Percentiles rank a stretch among this genome's conserved stretches.
Evolutionary conservation across 2,888 invertebrate genomes (phyloP).

Genomic region (Drosophila quasianomalipes): DNA sequence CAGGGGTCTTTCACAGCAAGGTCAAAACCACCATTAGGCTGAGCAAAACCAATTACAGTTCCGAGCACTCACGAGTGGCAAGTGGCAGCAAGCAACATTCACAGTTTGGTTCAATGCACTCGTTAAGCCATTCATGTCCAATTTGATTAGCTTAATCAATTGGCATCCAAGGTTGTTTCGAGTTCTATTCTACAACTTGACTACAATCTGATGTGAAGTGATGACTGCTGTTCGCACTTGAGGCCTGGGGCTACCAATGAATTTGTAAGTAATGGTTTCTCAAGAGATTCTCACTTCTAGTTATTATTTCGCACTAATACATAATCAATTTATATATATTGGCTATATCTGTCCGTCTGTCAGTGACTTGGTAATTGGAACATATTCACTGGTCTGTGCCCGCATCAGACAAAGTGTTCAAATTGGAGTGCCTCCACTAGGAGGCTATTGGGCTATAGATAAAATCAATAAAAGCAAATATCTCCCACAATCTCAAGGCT

Average conservation of each 20-base stretch:
- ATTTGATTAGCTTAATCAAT: slow-evolving; percentile 60
- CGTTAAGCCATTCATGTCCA: slow-evolving; percentile 55
- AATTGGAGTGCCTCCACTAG: too few relatives aligned
- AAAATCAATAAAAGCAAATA: too few relatives aligned
- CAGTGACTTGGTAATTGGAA: too few relatives aligned
- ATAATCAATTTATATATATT: background rate
- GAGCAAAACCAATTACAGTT: slow-evolving; percentile 5
- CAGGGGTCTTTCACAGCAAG: slow-evolving; percentile 23
- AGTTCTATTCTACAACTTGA: background rate
- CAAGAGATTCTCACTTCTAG: background rate
- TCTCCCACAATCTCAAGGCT: too few relatives aligned
- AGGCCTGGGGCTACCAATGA: background rate
- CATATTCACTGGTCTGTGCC: too few relatives aligned
- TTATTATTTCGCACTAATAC: background rate
- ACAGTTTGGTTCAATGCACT: slow-evolving; percentile 57
- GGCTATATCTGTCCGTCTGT: background rate
- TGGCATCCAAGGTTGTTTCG: slow-evolving; percentile 54
- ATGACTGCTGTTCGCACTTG: background rate
- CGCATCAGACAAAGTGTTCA: too few relatives aligned
- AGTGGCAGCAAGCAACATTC: background rate
- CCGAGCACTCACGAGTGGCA: slow-evolving; percentile 4
- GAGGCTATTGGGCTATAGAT: too few relatives aligned
- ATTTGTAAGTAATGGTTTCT: background rate
- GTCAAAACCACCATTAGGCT: slow-evolving; percentile 18
- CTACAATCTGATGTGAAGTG: background rate